Percentiles rank a stretch among this genome's conserved stretches.
Conservation (phyloP, 2,888 invertebrate genomes). For the Hirtodrosophila duncani region DNA sequence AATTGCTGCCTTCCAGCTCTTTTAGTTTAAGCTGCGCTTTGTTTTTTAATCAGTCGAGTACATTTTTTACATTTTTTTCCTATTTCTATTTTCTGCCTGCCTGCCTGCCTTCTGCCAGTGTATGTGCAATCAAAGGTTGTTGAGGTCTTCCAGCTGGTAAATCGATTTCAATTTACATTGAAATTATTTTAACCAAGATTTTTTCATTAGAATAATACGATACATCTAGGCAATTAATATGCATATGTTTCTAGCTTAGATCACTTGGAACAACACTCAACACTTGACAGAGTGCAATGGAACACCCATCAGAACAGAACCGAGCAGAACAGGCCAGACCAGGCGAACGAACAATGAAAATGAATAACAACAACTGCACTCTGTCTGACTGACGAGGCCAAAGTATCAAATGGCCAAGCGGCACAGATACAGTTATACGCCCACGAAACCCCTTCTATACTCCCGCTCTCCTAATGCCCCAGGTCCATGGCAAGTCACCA, state of each 20-base stretch:
- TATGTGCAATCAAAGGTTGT: conserved; percentile 38
- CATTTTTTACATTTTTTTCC: too few species aligned
- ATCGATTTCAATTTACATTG: conserved; percentile 51
- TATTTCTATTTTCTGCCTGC: too few species aligned
- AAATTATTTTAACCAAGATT: conserved; percentile 9
- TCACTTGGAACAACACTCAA: conserved; percentile 57
- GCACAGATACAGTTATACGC: conserved; percentile 46
- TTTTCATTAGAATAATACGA: conserved; percentile 51
- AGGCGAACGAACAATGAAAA: conserved; percentile 24
- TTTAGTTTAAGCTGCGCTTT: too few species aligned
- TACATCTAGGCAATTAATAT: conserved; percentile 63
- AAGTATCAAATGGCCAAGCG: conserved; percentile 68
- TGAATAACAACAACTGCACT: conserved; percentile 14
- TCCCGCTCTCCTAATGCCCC: neutral
- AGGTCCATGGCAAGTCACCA: too few species aligned
- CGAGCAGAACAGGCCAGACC: conserved; percentile 19
- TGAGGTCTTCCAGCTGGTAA: conserved; percentile 49
- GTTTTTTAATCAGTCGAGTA: too few species aligned
- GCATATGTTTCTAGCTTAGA: conserved; percentile 54
- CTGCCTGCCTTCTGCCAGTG: too few species aligned
- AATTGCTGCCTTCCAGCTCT: too few species aligned
- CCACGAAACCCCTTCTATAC: conserved; percentile 9
- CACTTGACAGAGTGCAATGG: conserved; percentile 62
- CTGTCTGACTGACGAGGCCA: conserved; percentile 58
- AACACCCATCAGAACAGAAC: conserved; percentile 30